Evolutionary conservation across 2,113 vertebrate genomes (phyloP).

Genomic region (Siniperca knerii): DNA sequence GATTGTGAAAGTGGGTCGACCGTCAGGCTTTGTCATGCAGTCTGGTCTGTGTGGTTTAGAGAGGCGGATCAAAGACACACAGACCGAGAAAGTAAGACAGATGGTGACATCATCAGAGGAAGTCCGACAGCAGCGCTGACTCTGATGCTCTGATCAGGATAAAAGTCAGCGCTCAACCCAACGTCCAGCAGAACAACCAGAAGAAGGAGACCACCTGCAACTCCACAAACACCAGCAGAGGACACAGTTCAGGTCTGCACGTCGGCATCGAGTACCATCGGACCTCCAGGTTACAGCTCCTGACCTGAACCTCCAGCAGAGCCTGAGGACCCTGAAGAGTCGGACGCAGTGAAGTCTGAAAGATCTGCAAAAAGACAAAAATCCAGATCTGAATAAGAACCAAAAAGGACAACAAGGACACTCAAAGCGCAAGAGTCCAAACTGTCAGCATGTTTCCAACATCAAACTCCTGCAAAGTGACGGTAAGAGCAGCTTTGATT

Average conservation of each 20-base stretch:
- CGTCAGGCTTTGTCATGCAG: slow-evolving; percentile 19
- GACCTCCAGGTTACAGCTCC: not conserved
- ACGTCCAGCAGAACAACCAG: slow-evolving; percentile 10
- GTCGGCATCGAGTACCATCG: not conserved
- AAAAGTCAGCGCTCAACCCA: slow-evolving; percentile 18
- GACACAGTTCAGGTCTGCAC: not conserved
- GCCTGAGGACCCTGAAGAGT: not conserved
- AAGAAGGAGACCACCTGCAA: not conserved
- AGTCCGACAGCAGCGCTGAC: not conserved
- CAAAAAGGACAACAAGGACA: not conserved
- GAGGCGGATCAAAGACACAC: slow-evolving; percentile 45
- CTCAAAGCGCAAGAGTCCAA: not conserved
- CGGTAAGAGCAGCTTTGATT: slow-evolving; percentile 22
- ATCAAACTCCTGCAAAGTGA: slow-evolving; percentile 2
- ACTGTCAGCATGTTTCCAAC: slow-evolving; percentile 35
- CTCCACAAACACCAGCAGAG: not conserved
- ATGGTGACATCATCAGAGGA: slow-evolving; percentile 59
- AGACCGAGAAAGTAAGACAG: not conserved
- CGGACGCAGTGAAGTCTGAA: not conserved
- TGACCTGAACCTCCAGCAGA: slow-evolving; percentile 42
- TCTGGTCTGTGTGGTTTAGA: slow-evolving; percentile 38
- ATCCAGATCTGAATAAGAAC: not conserved
- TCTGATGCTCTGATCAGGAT: not conserved
- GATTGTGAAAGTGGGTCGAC: slow-evolving; percentile 58
- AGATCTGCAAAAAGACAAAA: not conserved